Conservation (phyloP, 2,888 invertebrate species). For the Erebia palarica region DNA sequence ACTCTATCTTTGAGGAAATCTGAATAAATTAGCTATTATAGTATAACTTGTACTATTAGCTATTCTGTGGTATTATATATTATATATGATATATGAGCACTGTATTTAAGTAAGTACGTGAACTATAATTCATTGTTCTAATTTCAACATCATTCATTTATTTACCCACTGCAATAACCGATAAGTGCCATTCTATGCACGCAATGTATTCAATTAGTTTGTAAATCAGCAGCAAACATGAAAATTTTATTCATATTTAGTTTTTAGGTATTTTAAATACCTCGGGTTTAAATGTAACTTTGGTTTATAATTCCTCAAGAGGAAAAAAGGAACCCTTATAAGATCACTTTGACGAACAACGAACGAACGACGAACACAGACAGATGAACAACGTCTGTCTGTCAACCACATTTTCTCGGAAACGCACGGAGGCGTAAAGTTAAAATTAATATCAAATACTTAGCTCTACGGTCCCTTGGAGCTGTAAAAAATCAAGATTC, state of each 20-base stretch:
- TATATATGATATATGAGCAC: background rate
- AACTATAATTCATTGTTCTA: constrained; percentile 65
- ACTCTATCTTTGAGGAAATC: no score
- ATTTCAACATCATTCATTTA: constrained; percentile 75
- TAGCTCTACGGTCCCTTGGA: no score
- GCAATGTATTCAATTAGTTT: constrained; percentile 51
- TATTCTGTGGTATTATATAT: background rate
- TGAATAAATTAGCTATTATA: no score
- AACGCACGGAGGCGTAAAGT: no score
- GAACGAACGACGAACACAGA: no score
- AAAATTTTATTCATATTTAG: constrained; percentile 7
- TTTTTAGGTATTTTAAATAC: background rate
- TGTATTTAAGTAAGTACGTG: constrained; percentile 20
- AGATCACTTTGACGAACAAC: no score
- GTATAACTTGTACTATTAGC: no score
- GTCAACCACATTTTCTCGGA: no score
- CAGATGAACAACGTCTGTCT: no score
- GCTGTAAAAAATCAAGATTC: no score
- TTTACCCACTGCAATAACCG: constrained; percentile 61
- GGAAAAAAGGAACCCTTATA: no score
- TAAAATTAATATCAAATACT: no score
- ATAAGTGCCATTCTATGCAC: constrained; percentile 55
- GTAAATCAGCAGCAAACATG: constrained; percentile 14
- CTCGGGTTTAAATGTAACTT: background rate
- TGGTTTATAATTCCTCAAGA: background rate